phyloP scores from a whole-genome alignment of 2,888 invertebrate species.

The Trissolcus brochymenae region DNA sequence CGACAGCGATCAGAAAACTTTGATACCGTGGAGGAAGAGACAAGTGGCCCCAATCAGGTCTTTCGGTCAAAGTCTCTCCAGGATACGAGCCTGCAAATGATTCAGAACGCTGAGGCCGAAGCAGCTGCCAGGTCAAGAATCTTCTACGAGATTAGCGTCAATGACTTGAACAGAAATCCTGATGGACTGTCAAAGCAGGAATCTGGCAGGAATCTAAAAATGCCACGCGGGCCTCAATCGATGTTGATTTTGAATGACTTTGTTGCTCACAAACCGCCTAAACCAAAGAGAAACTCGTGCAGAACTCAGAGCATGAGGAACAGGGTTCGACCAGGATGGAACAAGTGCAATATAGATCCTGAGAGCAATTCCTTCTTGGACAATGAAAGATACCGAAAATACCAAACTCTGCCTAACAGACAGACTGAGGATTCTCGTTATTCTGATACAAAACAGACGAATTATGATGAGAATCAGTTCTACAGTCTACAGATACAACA shows the following conservation, averaged over 20 bases:
- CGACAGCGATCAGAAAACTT: slow-evolving; percentile 76
- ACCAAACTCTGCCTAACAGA: slow-evolving; percentile 44
- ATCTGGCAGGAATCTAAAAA: slow-evolving; percentile 60
- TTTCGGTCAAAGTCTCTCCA: slow-evolving; percentile 76
- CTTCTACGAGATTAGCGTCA: slow-evolving; percentile 67
- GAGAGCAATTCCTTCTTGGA: slow-evolving; percentile 14
- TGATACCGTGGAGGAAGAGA: slow-evolving; percentile 63
- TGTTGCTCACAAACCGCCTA: slow-evolving; percentile 86
- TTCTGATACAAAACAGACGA: slow-evolving; percentile 7
- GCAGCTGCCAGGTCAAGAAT: slow-evolving; percentile 29
- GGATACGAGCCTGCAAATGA: slow-evolving; percentile 68
- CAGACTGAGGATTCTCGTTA: slow-evolving; percentile 16
- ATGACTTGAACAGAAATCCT: slow-evolving; percentile 58
- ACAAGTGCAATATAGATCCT: slow-evolving; percentile 61
- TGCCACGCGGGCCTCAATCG: slow-evolving; percentile 65
- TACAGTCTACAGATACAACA: slow-evolving; percentile 59
- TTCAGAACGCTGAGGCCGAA: slow-evolving; percentile 59
- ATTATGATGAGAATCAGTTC: slow-evolving; percentile 55
- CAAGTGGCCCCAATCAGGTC: slow-evolving; percentile 64
- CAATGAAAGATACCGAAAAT: slow-evolving; percentile 47
- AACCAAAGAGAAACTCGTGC: slow-evolving; percentile 77
- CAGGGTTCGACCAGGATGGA: slow-evolving; percentile 69
- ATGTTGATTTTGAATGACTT: slow-evolving; percentile 73
- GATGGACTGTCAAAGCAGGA: slow-evolving; percentile 33
- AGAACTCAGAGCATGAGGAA: slow-evolving; percentile 73